Evolutionary conservation across 2,797 vertebrate genomes (phyloP).

Genomic region (Selene dorsalis): DNA sequence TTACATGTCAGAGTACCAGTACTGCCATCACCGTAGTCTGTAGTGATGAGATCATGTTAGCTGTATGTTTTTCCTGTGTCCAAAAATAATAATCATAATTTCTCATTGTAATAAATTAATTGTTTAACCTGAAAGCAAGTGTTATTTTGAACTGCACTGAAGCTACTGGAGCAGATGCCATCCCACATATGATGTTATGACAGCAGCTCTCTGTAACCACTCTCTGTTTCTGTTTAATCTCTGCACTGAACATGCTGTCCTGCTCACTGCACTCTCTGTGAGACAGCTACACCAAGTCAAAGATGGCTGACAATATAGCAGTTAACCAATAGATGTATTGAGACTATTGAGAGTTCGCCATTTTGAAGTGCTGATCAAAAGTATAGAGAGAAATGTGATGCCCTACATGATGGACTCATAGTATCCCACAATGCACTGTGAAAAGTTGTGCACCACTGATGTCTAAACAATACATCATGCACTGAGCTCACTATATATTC

Average conservation of each 20-base stretch:
- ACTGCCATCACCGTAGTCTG: not conserved
- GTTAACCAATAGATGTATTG: not conserved
- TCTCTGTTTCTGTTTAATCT: not conserved
- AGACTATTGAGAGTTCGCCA: too few relatives aligned
- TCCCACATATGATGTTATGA: not conserved
- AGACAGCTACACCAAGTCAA: not conserved
- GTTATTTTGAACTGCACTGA: not conserved
- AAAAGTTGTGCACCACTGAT: too few relatives aligned
- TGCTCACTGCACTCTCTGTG: not conserved
- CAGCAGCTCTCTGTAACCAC: not conserved
- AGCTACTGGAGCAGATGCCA: not conserved
- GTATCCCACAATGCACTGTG: too few relatives aligned
- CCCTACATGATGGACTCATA: too few relatives aligned
- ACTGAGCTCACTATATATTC: too few relatives aligned
- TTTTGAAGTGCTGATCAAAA: too few relatives aligned
- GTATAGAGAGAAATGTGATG: too few relatives aligned
- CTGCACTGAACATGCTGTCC: not conserved
- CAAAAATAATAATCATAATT: too few relatives aligned
- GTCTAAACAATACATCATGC: too few relatives aligned
- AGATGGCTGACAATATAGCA: not conserved
- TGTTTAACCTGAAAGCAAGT: not conserved
- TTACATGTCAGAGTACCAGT: too few relatives aligned
- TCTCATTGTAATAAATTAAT: not conserved
- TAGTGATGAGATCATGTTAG: not conserved
- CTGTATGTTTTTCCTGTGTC: not conserved